Conservation (phyloP, 2,797 vertebrate species). For the Echeneis naucrates region DNA sequence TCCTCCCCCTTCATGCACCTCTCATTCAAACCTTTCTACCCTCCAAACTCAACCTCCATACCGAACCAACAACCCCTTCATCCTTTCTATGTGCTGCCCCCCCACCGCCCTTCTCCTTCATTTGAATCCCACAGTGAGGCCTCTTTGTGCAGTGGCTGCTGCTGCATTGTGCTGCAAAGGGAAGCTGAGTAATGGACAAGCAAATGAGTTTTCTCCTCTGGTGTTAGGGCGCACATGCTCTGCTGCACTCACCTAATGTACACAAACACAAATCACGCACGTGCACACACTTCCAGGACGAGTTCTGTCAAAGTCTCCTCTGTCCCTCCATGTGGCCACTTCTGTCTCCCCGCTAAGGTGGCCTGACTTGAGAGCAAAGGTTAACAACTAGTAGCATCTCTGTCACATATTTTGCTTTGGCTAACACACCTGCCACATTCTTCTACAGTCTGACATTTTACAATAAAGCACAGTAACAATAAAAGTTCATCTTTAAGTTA, state of each 20-base stretch:
- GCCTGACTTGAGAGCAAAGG: conserved; percentile 45
- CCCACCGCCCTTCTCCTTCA: conserved; percentile 33
- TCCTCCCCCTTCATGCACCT: conserved; percentile 24
- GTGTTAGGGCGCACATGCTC: conserved; percentile 24
- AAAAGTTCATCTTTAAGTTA: conserved; percentile 18
- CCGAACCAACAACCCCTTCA: conserved; percentile 41
- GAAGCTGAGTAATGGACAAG: conserved; percentile 72
- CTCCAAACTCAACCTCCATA: conserved; percentile 50
- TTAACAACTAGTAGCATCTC: conserved; percentile 22
- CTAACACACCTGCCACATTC: conserved; percentile 14
- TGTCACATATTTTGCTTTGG: conserved; percentile 21
- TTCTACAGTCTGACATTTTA: conserved; percentile 16
- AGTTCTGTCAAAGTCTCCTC: too few species aligned
- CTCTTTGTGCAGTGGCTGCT: conserved; percentile 73
- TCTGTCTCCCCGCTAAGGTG: conserved; percentile 23
- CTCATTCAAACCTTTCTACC: conserved; percentile 43
- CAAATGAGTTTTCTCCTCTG: conserved; percentile 67
- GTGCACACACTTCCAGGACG: conserved; percentile 15
- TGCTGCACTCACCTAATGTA: not conserved
- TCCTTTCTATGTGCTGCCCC: conserved; percentile 12
- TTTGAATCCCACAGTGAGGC: conserved; percentile 80
- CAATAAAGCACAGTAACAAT: conserved; percentile 16
- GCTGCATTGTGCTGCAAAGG: conserved; percentile 68
- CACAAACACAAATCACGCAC: conserved; percentile 28
- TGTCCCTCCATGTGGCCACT: conserved; percentile 3